These are phyloP conservation scores for Pseudorectes ferrugineus DNA, from an alignment of 2,113 vertebrate species.

Conservation along the genomic window DNA sequence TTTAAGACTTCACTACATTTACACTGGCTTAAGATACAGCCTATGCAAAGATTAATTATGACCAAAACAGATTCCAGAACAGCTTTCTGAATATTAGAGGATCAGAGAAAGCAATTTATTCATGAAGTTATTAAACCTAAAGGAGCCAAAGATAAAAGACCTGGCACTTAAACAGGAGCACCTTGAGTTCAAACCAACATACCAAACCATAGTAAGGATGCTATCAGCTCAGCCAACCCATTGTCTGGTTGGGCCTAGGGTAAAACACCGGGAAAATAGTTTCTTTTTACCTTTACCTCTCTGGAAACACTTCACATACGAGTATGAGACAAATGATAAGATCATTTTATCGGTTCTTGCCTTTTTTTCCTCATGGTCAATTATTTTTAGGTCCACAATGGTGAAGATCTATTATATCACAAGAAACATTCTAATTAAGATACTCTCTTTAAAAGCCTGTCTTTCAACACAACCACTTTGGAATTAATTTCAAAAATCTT, in stretches of 20 bases:
- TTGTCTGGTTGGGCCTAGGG: rapidly evolving
- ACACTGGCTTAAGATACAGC: background rate
- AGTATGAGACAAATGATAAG: background rate
- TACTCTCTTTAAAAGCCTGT: background rate
- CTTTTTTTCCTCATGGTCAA: rapidly evolving
- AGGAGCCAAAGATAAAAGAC: background rate
- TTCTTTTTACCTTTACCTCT: background rate
- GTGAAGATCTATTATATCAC: background rate
- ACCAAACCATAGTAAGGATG: background rate
- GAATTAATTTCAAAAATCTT: background rate
- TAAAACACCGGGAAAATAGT: background rate
- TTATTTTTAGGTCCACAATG: background rate
- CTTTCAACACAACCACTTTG: background rate
- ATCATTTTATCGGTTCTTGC: rapidly evolving
- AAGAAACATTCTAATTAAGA: background rate
- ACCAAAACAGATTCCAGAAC: background rate
- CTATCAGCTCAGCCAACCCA: background rate
- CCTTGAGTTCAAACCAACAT: background rate
- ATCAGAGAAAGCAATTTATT: background rate
- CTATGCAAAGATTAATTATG: background rate
- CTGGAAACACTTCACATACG: rapidly evolving
- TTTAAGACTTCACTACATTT: background rate
- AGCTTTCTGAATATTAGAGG: rapidly evolving
- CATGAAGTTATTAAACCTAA: background rate
- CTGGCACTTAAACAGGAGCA: background rate